These are phyloP conservation scores for Tricholaema leucomelas DNA, from an alignment of 2,113 vertebrate species.

Conservation along the genomic window DNA sequence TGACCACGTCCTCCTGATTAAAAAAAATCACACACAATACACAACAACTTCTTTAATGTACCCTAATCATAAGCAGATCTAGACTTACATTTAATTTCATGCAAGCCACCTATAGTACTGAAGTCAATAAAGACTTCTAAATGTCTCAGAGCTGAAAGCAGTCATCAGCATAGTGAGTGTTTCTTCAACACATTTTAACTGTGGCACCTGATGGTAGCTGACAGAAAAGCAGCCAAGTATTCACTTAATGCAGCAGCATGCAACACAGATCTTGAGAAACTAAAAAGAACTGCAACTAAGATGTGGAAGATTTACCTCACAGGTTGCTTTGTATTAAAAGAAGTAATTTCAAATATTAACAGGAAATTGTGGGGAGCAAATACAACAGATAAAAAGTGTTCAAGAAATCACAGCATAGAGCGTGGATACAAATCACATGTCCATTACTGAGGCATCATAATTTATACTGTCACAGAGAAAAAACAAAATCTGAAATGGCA, in stretches of 20 bases:
- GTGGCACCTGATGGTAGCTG: not conserved
- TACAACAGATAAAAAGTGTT: not conserved
- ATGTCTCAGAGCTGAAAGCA: not conserved
- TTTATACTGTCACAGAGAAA: not conserved
- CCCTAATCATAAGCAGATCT: not conserved
- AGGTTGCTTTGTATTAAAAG: not conserved
- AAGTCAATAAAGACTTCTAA: not conserved
- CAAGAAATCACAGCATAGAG: not conserved
- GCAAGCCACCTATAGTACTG: not conserved
- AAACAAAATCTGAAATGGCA: not conserved
- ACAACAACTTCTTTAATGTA: not conserved
- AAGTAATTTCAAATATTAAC: not conserved
- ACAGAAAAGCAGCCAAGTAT: not conserved
- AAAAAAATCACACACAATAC: not conserved
- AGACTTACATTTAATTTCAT: not conserved
- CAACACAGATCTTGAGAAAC: not conserved
- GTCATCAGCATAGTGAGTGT: not conserved
- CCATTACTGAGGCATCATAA: not conserved
- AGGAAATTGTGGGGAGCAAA: not conserved
- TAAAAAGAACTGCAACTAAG: not conserved
- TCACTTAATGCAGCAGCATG: not conserved
- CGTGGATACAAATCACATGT: not conserved
- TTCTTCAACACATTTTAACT: not conserved
- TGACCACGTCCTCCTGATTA: conserved; percentile 57
- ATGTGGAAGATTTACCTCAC: not conserved